Conservation (phyloP, 2,113 vertebrate genomes). For the Bettongia penicillata region DNA sequence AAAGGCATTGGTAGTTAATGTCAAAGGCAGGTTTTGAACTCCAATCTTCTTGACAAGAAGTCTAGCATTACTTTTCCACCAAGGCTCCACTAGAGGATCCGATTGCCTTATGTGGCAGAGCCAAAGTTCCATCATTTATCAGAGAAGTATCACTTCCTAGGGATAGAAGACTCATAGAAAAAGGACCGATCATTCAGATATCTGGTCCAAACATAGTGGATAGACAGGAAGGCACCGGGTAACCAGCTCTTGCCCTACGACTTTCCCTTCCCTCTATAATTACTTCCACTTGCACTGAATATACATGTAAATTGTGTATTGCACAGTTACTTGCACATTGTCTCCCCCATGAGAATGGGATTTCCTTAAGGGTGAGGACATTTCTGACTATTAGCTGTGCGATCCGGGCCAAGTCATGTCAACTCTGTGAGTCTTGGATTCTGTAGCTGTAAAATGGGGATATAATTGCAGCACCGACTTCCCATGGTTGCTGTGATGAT, state of each 20-base stretch:
- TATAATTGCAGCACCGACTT: not conserved
- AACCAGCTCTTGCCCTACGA: not conserved
- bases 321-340: not conserved
- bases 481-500: not conserved
- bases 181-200: not conserved
- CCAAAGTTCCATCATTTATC: not conserved
- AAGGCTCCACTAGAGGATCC: not conserved
- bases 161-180: not conserved
- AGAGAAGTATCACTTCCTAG: not conserved
- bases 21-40: not conserved
- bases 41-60: not conserved
- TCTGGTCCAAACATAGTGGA: not conserved
- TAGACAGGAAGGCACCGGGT: no score
- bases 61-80: not conserved
- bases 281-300: not conserved
- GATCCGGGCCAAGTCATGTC: not conserved
- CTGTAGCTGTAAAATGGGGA: not conserved
- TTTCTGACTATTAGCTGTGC: not conserved
- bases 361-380: not conserved
- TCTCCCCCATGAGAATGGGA: not conserved
- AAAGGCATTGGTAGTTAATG: not conserved
- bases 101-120: not conserved
- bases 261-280: not conserved
- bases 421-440: not conserved
- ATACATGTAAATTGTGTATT: not conserved